phyloP scores from a whole-genome alignment of 1,140 invertebrate species.

The Manduca sexta region DNA sequence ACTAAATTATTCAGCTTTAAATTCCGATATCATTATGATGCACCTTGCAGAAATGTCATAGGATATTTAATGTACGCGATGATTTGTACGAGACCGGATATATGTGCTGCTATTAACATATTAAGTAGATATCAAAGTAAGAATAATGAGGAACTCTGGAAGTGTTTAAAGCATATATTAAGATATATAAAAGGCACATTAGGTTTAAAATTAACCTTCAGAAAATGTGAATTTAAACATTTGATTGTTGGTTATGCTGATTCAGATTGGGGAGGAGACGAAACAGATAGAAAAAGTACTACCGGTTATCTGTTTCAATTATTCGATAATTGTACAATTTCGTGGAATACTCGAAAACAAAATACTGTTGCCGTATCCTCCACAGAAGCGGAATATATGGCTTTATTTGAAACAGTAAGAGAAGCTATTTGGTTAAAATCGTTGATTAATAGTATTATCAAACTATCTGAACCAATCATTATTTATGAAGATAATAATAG shows the following conservation, averaged over 20 bases:
- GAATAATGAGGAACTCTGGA: not conserved
- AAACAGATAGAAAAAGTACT: not conserved
- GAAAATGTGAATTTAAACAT: not conserved
- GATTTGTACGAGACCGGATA: not conserved
- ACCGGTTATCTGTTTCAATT: not conserved
- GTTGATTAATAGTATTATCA: no score
- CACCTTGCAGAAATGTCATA: not conserved
- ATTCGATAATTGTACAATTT: not conserved
- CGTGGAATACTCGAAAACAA: no score
- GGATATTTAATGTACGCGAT: not conserved
- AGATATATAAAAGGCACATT: not conserved
- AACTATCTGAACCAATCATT: no score
- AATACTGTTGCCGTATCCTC: no score
- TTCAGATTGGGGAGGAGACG: not conserved
- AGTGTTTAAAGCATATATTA: not conserved
- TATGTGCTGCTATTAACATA: no score
- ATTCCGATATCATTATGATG: not conserved
- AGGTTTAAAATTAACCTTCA: not conserved
- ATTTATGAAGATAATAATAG: conserved; percentile 11
- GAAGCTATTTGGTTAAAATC: no score
- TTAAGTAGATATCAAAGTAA: no score
- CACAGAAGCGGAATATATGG: no score
- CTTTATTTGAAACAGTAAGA: no score
- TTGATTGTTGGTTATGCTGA: not conserved
- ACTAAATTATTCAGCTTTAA: not conserved